These are phyloP conservation scores for Platygyra sinensis DNA, from an alignment of 64 coral and sea anemone species.

Conservation along the genomic window DNA sequence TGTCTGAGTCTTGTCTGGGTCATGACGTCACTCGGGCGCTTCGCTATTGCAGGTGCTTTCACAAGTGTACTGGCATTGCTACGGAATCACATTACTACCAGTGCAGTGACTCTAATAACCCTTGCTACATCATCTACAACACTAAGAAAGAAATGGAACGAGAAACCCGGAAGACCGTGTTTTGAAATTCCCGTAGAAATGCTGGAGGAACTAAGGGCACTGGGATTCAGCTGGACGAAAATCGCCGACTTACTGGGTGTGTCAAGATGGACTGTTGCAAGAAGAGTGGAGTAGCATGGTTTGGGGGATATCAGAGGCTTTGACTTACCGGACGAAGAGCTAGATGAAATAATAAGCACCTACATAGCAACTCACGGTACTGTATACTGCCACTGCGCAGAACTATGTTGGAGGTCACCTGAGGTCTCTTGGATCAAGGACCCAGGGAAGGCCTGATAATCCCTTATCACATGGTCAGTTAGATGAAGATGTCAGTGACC, in stretches of 20 bases:
- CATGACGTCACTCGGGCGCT: too few relatives aligned
- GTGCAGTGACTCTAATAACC: too few relatives aligned
- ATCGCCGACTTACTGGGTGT: slow-evolving; percentile 44
- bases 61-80: too few relatives aligned
- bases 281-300: slow-evolving; percentile 32
- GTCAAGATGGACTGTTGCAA: slow-evolving; percentile 29
- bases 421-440: slow-evolving; percentile 49
- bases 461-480: slow-evolving; percentile 42
- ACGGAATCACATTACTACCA: too few relatives aligned
- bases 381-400: slow-evolving; percentile 36
- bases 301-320: slow-evolving; percentile 40
- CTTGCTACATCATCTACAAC: too few relatives aligned
- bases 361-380: slow-evolving; percentile 34
- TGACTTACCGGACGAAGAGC: slow-evolving; percentile 40
- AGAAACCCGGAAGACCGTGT: slow-evolving; percentile 20
- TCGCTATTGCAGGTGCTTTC: too few relatives aligned
- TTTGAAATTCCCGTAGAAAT: slow-evolving; percentile 66
- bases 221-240: slow-evolving; percentile 66
- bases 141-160: slow-evolving; percentile 10
- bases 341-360: slow-evolving; percentile 36
- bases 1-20: too few relatives aligned
- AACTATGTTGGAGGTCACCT: slow-evolving; percentile 63
- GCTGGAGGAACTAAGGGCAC: slow-evolving; percentile 47
- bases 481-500: slow-evolving; percentile 9
- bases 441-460: slow-evolving; percentile 60